Percentiles rank a stretch among this genome's conserved stretches.
phyloP scores from a whole-genome alignment of 2,797 vertebrate species.

The Enteromius fasciolatus region DNA sequence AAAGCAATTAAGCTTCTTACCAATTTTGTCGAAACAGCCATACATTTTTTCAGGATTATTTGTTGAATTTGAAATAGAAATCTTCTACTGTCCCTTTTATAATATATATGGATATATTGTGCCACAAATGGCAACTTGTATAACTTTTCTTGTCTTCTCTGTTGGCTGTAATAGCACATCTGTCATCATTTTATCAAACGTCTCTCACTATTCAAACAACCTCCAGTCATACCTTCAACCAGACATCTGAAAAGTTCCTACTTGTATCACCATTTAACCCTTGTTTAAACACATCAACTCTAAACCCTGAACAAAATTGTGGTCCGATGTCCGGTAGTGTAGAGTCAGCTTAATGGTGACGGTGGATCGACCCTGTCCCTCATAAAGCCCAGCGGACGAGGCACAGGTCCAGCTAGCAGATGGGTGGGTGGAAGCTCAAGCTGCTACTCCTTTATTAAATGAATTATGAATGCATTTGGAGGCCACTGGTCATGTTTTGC shows the following conservation, averaged over 20 bases:
- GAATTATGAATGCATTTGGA: constrained; percentile 48
- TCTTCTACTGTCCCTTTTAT: too few relatives aligned
- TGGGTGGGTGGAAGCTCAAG: constrained; percentile 46
- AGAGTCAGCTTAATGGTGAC: constrained; percentile 3
- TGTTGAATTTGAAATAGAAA: too few relatives aligned
- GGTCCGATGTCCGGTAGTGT: neutral
- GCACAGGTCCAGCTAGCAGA: constrained; percentile 48
- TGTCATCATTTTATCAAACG: neutral
- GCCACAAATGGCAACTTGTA: too few relatives aligned
- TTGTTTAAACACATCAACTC: neutral
- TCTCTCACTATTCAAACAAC: constrained; percentile 3
- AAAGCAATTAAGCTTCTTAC: too few relatives aligned
- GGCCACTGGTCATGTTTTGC: constrained; percentile 51
- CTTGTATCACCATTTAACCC: neutral
- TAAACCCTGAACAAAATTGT: neutral
- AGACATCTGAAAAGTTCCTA: neutral
- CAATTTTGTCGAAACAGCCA: too few relatives aligned
- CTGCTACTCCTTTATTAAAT: constrained; percentile 51
- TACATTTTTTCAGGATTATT: too few relatives aligned
- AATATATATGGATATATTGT: too few relatives aligned
- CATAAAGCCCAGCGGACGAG: constrained; percentile 25
- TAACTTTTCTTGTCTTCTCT: neutral
- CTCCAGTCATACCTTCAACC: constrained; percentile 12
- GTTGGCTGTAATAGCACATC: neutral
- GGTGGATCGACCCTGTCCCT: constrained; percentile 25